A percentile compares a stretch with the other conserved stretches of the same genome.
Conservation (phyloP, 1,140 invertebrate species). For the Camponotus vicinus region DNA sequence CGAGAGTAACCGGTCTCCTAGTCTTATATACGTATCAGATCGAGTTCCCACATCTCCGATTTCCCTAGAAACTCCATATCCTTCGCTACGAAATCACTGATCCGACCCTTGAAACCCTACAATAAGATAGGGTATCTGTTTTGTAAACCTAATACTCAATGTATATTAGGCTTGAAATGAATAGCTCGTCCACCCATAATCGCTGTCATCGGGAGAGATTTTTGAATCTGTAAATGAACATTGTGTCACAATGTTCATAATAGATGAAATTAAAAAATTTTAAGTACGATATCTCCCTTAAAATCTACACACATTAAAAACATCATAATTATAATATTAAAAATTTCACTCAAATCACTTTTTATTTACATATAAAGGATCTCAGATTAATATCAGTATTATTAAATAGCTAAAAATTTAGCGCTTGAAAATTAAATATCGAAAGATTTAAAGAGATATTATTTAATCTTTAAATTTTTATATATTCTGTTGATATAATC, state of each 20-base stretch:
- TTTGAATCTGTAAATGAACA: neutral
- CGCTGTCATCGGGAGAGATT: slow-evolving; percentile 53
- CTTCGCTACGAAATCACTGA: slow-evolving; percentile 60
- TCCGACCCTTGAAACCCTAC: slow-evolving; percentile 64
- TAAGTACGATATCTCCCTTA: neutral
- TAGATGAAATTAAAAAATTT: neutral
- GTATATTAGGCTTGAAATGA: slow-evolving; percentile 75
- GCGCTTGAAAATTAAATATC: neutral
- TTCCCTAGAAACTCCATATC: slow-evolving; percentile 58
- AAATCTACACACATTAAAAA: neutral
- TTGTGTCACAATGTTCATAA: too few relatives aligned
- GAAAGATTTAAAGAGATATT: neutral
- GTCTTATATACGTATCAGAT: slow-evolving; percentile 46
- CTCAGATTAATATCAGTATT: neutral
- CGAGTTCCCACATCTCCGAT: slow-evolving; percentile 56
- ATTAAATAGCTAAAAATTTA: neutral
- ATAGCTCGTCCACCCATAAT: slow-evolving; percentile 66
- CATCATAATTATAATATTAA: neutral
- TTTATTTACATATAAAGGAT: neutral
- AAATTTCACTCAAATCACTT: neutral
- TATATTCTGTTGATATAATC: neutral
- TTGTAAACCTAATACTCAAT: slow-evolving; percentile 79
- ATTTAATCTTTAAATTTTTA: neutral
- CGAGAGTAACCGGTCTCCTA: slow-evolving; percentile 90
- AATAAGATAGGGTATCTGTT: slow-evolving; percentile 73